phyloP scores from a whole-genome alignment of 2,113 vertebrate genomes.

The Acinonyx jubatus region DNA sequence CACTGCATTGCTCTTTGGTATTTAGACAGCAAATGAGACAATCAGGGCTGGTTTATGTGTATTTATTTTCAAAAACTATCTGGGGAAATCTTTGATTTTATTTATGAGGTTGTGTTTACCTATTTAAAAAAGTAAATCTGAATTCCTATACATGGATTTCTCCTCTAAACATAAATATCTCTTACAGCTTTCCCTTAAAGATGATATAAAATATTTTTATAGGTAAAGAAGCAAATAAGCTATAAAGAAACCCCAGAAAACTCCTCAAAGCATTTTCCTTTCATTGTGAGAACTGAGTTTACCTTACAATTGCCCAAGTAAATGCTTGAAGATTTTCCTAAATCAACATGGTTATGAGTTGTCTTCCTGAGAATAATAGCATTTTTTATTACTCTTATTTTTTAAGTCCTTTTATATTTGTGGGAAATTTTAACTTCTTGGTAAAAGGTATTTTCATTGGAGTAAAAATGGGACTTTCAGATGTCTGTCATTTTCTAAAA shows the following conservation, averaged over 20 bases:
- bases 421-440: slow-evolving; percentile 69
- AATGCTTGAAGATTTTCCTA: slow-evolving; percentile 60
- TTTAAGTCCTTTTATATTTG: slow-evolving; percentile 65
- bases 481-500: slow-evolving; percentile 70
- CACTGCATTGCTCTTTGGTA: neutral
- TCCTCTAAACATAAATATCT: slow-evolving; percentile 51
- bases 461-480: slow-evolving; percentile 70
- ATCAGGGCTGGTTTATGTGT: slow-evolving; percentile 43
- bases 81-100: slow-evolving; percentile 55
- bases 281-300: slow-evolving; percentile 31
- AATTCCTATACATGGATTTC: slow-evolving; percentile 37
- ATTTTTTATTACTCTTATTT: slow-evolving; percentile 60
- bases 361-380: slow-evolving; percentile 66
- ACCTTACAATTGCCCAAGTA: neutral
- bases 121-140: slow-evolving; percentile 50
- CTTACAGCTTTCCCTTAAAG: slow-evolving; percentile 50
- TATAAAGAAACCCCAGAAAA: neutral
- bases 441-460: slow-evolving; percentile 72
- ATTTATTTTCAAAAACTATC: slow-evolving; percentile 41
- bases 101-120: slow-evolving; percentile 39
- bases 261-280: slow-evolving; percentile 41
- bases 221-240: slow-evolving; percentile 46
- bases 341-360: slow-evolving; percentile 45
- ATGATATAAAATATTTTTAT: slow-evolving; percentile 11
- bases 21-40: neutral